phyloP scores from a whole-genome alignment of 2,888 invertebrate genomes.

The Heliconius erato region DNA sequence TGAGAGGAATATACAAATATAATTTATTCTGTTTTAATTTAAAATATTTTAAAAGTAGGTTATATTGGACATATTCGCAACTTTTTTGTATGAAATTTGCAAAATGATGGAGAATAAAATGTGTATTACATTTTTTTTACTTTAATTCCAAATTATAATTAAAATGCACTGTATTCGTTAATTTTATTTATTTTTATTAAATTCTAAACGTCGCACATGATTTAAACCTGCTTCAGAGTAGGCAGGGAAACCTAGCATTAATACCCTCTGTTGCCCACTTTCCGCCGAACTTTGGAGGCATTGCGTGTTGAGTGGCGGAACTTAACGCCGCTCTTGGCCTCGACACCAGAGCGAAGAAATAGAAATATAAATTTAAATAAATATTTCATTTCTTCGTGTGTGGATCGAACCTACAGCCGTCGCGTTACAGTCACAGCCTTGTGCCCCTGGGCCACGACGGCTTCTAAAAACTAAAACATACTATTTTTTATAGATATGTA shows the following conservation, averaged over 20 bases:
- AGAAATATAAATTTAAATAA: too few species aligned
- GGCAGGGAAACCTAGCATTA: too few species aligned
- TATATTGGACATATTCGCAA: not conserved
- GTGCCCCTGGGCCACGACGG: too few species aligned
- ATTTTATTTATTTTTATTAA: too few species aligned
- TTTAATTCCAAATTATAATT: not conserved
- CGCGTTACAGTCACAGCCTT: too few species aligned
- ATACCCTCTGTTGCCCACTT: too few species aligned
- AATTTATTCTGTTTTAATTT: slow-evolving; percentile 8
- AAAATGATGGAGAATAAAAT: not conserved
- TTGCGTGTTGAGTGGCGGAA: too few species aligned
- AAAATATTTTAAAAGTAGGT: not conserved
- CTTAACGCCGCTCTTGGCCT: too few species aligned
- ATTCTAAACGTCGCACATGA: not conserved
- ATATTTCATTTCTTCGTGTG: too few species aligned
- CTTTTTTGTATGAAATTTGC: not conserved
- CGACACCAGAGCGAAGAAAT: too few species aligned
- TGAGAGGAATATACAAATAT: slow-evolving; percentile 2
- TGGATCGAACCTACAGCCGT: too few species aligned
- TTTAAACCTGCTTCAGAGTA: not conserved
- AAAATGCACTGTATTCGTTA: not conserved
- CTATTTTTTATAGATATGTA: not conserved
- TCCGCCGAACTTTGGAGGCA: too few species aligned
- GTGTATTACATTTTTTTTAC: not conserved
- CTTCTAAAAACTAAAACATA: not conserved